A percentile compares a stretch with the other conserved stretches of the same genome.
These are phyloP conservation scores for Thera britannica DNA, from an alignment of 2,888 invertebrate genomes.

Conservation along the genomic window DNA sequence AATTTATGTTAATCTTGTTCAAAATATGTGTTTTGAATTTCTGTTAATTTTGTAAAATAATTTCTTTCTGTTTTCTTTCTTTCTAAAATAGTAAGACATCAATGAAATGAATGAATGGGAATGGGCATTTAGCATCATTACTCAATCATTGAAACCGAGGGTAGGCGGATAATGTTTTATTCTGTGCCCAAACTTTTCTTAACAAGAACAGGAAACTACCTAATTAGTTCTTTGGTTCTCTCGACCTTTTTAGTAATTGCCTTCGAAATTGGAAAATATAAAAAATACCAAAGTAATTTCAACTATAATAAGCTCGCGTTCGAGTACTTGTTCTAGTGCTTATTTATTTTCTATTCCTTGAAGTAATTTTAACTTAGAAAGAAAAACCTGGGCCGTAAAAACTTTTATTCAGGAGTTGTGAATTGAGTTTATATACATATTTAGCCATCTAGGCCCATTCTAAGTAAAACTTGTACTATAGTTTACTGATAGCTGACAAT, in stretches of 20 bases:
- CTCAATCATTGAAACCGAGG: neutral
- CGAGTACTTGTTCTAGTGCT: neutral
- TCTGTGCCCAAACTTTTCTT: constrained; percentile 9
- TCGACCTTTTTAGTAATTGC: constrained; percentile 23
- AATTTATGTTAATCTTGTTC: too few species aligned
- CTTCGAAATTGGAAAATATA: constrained; percentile 16
- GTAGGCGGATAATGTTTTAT: constrained; percentile 3
- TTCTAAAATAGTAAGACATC: too few species aligned
- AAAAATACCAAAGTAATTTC: constrained; percentile 10
- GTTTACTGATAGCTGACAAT: too few species aligned
- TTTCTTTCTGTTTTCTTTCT: too few species aligned
- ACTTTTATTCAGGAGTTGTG: too few species aligned
- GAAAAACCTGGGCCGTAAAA: too few species aligned
- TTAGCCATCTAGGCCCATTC: too few species aligned
- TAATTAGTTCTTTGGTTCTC: constrained; percentile 20
- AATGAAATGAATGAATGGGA: too few species aligned
- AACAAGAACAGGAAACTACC: constrained; percentile 24
- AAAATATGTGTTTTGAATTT: too few species aligned
- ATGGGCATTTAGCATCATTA: neutral
- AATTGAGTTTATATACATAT: too few species aligned
- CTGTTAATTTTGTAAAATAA: too few species aligned
- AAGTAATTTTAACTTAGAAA: neutral
- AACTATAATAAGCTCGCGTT: neutral
- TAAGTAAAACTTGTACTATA: too few species aligned
- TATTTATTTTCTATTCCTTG: neutral